A percentile compares a stretch with the other conserved stretches of the same genome.
phyloP scores from a whole-genome alignment of 1,140 invertebrate genomes.

The Halyomorpha halys region DNA sequence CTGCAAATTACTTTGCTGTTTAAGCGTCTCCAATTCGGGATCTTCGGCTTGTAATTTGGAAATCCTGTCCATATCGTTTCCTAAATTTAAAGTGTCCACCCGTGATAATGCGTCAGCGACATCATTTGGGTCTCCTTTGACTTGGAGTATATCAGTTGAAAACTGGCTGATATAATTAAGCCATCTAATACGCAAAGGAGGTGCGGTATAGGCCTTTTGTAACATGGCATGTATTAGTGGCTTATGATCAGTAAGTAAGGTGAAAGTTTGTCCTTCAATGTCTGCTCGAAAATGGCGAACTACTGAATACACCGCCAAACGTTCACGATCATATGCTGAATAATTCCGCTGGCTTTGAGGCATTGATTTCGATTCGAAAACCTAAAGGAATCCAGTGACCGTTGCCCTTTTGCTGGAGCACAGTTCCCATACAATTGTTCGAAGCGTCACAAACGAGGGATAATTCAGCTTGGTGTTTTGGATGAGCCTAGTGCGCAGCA shows the following conservation, averaged over 20 bases:
- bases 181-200: too few species aligned
- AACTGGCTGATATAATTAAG: background rate
- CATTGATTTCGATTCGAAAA: background rate
- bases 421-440: background rate
- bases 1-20: background rate
- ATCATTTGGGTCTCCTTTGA: background rate
- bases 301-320: background rate
- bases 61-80: too few species aligned
- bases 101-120: too few species aligned
- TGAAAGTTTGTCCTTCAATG: background rate
- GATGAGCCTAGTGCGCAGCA: background rate
- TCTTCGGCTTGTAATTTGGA: background rate
- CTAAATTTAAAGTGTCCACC: too few species aligned
- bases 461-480: background rate
- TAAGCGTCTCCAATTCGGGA: background rate
- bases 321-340: slow-evolving; percentile 7
- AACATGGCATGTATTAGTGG: background rate
- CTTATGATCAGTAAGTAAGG: background rate
- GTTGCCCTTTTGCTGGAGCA: background rate
- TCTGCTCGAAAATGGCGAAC: background rate
- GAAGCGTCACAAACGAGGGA: background rate
- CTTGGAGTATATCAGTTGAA: background rate
- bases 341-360: background rate
- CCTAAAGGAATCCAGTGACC: slow-evolving; percentile 2
- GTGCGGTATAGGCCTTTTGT: background rate